Evolutionary conservation across 2,113 vertebrate genomes (phyloP).

Genomic region (Tyto alba): DNA sequence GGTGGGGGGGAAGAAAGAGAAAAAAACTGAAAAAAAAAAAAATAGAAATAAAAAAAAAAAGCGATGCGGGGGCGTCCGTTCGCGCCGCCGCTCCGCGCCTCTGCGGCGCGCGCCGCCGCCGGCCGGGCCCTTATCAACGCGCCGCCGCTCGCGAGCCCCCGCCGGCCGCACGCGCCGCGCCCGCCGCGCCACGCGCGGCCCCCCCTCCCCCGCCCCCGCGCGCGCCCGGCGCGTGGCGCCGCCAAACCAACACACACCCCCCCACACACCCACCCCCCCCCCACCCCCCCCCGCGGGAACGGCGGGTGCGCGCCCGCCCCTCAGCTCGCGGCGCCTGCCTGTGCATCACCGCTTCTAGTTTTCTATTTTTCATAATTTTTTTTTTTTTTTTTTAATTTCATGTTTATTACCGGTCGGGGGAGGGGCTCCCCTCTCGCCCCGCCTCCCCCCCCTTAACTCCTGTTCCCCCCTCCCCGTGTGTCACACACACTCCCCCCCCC

Average conservation of each 20-base stretch:
- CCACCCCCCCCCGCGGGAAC: not conserved
- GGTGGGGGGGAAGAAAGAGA: too few relatives aligned
- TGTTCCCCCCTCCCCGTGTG: too few relatives aligned
- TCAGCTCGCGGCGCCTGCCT: not conserved
- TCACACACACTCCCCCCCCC: not conserved
- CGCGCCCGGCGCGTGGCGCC: slow-evolving; percentile 86
- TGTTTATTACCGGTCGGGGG: not conserved
- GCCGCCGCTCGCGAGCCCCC: slow-evolving; percentile 68
- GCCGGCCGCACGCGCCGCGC: slow-evolving; percentile 63
- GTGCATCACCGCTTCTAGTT: not conserved
- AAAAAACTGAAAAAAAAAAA: not conserved
- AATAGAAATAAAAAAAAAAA: not conserved
- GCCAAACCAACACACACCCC: too few relatives aligned
- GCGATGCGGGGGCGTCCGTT: too few relatives aligned
- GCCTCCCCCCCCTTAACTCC: not conserved
- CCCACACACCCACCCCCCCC: not conserved
- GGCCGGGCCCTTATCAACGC: slow-evolving; percentile 85
- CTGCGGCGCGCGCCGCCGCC: not conserved
- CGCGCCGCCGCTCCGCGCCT: not conserved
- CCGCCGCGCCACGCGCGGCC: too few relatives aligned
- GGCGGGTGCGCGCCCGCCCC: slow-evolving; percentile 27
- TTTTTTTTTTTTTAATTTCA: not conserved
- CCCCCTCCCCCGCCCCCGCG: not conserved
- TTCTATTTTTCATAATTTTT: too few relatives aligned
- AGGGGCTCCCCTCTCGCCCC: not conserved